phyloP scores from a whole-genome alignment of 2,888 invertebrate genomes.

The Latrodectus elegans region DNA sequence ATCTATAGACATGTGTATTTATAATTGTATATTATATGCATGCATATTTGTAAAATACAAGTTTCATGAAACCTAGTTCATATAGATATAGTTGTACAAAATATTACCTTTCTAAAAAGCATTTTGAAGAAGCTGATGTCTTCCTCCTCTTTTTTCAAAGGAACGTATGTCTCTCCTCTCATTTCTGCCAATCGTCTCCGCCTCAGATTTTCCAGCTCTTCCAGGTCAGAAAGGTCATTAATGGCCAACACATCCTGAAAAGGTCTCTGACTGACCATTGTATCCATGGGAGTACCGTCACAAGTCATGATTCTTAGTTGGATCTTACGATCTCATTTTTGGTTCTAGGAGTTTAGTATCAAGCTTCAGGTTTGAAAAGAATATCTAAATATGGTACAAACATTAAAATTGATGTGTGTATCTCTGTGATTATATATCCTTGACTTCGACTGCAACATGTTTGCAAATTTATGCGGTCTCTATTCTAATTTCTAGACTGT shows the following conservation, averaged over 20 bases:
- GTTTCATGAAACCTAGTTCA: background rate
- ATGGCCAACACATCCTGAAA: conserved; percentile 63
- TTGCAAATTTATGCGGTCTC: too few relatives aligned
- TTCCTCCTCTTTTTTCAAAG: background rate
- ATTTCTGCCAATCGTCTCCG: background rate
- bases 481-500: too few relatives aligned
- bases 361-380: too few relatives aligned
- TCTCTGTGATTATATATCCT: too few relatives aligned
- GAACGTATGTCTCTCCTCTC: background rate
- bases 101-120: background rate
- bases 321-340: too few relatives aligned
- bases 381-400: too few relatives aligned
- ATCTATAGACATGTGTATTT: background rate
- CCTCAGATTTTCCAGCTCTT: conserved; percentile 23
- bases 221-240: conserved; percentile 46
- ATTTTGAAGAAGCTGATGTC: background rate
- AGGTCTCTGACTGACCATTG: conserved; percentile 36
- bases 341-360: too few relatives aligned
- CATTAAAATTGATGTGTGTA: too few relatives aligned
- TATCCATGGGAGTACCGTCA: conserved; percentile 8
- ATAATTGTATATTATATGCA: too few relatives aligned
- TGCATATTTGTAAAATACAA: too few relatives aligned
- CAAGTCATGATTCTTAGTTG: too few relatives aligned
- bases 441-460: too few relatives aligned
- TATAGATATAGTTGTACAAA: background rate